phyloP scores from a whole-genome alignment of 2,888 invertebrate genomes.

The Rhagonycha lutea region DNA sequence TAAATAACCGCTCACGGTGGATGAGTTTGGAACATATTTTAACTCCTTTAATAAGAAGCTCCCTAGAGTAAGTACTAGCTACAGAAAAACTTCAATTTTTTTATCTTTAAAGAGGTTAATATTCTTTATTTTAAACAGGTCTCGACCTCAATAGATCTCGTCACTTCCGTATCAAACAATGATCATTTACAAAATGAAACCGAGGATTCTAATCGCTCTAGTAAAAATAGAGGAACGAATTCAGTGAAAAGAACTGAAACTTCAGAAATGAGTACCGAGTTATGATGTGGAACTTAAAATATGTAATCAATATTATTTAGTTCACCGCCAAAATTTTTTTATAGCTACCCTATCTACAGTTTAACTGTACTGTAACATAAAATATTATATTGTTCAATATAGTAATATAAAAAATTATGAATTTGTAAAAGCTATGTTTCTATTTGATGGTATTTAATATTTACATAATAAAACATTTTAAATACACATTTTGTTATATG shows the following conservation, averaged over 20 bases:
- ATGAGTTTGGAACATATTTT: conserved; percentile 47
- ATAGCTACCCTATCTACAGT: not conserved
- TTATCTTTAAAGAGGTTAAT: not conserved
- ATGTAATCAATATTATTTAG: not conserved
- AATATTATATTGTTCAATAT: conserved; percentile 6
- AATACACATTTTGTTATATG: not conserved
- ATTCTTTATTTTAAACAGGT: conserved; percentile 24
- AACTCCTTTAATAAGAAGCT: conserved; percentile 46
- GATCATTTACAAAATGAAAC: conserved; percentile 31
- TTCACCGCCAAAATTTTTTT: not conserved
- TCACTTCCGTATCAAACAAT: conserved; percentile 20
- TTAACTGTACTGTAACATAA: not conserved
- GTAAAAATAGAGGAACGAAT: conserved; percentile 41
- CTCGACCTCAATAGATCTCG: conserved; percentile 32
- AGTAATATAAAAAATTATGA: conserved; percentile 28
- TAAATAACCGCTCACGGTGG: conserved; percentile 44
- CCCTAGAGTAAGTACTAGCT: conserved; percentile 39
- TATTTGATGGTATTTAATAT: conserved; percentile 39
- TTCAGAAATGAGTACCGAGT: conserved; percentile 73
- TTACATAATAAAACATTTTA: conserved; percentile 22
- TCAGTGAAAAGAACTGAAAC: conserved; percentile 34
- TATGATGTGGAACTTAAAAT: conserved; percentile 51
- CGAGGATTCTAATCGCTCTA: conserved; percentile 32
- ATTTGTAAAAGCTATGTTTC: conserved; percentile 37
- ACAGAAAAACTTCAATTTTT: not conserved